These are phyloP conservation scores for Chrysolophus pictus DNA, from an alignment of 2,797 vertebrate genomes.

Conservation along the genomic window DNA sequence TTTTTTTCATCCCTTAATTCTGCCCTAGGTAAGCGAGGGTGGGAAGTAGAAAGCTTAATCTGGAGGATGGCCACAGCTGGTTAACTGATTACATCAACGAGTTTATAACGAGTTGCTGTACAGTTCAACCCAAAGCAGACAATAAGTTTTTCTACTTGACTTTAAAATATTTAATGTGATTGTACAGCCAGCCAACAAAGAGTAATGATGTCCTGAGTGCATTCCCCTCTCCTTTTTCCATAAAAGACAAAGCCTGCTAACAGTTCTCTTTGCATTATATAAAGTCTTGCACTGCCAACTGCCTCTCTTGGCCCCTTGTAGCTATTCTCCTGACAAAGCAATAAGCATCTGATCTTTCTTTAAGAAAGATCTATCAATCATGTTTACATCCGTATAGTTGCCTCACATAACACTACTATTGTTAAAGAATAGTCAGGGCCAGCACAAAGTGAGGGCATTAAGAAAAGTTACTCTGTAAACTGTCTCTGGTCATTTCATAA, in stretches of 20 bases:
- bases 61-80: neutral
- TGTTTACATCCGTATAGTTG: neutral
- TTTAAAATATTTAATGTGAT: neutral
- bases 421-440: neutral
- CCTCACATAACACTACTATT: neutral
- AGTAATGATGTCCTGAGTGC: neutral
- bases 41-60: neutral
- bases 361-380: neutral
- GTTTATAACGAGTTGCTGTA: neutral
- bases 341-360: neutral
- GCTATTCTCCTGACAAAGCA: neutral
- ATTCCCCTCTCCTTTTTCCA: neutral
- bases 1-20: neutral
- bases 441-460: constrained; percentile 27
- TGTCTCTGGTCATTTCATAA: neutral
- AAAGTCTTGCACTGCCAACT: neutral
- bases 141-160: neutral
- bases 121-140: neutral
- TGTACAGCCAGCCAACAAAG: neutral
- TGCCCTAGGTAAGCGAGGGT: neutral
- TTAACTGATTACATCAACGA: neutral
- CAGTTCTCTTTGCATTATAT: neutral
- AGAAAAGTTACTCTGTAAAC: neutral
- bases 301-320: neutral
- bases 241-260: neutral